Conservation (phyloP, 1,140 invertebrate genomes). For the Phymastichus coffea region DNA sequence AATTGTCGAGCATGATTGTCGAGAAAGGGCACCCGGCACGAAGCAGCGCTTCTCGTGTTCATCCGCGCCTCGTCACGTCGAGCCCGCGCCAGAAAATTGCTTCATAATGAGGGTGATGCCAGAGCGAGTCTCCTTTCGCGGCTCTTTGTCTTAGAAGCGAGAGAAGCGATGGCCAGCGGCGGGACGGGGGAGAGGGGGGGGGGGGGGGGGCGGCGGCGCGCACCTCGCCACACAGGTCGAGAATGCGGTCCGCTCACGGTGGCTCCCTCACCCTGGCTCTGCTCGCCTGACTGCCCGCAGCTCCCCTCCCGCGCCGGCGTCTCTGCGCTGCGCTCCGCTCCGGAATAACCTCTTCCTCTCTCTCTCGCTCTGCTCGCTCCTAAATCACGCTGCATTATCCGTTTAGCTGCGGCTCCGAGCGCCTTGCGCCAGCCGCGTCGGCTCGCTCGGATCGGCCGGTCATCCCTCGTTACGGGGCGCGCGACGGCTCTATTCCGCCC, state of each 20-base stretch:
- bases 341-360: too few relatives aligned
- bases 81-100: conserved; percentile 49
- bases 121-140: conserved; percentile 40
- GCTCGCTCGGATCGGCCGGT: too few relatives aligned
- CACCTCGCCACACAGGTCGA: conserved; percentile 52
- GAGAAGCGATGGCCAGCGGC: background rate
- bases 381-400: too few relatives aligned
- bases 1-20: conserved; percentile 27
- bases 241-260: conserved; percentile 47
- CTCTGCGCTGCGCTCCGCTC: conserved; percentile 34
- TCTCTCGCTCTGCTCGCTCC: too few relatives aligned
- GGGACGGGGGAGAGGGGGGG: background rate
- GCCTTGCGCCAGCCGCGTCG: too few relatives aligned
- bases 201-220: conserved; percentile 41
- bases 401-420: too few relatives aligned
- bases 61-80: too few relatives aligned
- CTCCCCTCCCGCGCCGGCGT: conserved; percentile 35
- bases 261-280: conserved; percentile 39
- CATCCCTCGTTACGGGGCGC: too few relatives aligned
- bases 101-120: conserved; percentile 49
- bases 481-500: too few relatives aligned
- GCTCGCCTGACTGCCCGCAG: too few relatives aligned
- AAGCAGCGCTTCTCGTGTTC: too few relatives aligned
- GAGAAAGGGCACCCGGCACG: conserved; percentile 34
- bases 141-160: conserved; percentile 49